A percentile compares a stretch with the other conserved stretches of the same genome.
Evolutionary conservation across 1,140 invertebrate genomes (phyloP).

Genomic region (Lepidurus packardi): DNA sequence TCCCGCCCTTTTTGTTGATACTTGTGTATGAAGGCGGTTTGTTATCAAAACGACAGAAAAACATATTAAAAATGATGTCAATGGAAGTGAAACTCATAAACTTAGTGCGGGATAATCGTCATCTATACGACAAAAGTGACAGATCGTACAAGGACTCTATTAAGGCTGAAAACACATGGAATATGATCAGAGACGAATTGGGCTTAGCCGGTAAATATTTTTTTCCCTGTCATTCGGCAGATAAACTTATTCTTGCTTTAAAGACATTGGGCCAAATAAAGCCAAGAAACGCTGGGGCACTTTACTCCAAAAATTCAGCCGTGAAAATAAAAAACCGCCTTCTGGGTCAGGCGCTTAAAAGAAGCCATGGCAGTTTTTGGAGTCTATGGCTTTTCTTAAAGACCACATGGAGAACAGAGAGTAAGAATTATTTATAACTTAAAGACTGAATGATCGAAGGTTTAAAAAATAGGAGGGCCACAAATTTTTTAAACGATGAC

Average conservation of each 20-base stretch:
- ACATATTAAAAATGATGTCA: too few relatives aligned
- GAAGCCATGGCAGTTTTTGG: not conserved
- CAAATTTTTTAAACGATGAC: not conserved
- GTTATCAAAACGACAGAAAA: not conserved
- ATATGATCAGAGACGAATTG: not conserved
- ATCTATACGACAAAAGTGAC: not conserved
- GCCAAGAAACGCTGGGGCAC: not conserved
- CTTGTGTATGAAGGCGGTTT: not conserved
- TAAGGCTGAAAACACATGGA: constrained; percentile 5
- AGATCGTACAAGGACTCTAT: not conserved
- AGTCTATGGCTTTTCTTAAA: not conserved
- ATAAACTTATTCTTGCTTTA: not conserved
- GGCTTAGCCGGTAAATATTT: constrained; percentile 1
- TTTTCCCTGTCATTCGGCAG: not conserved
- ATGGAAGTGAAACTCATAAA: too few relatives aligned
- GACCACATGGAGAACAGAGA: not conserved
- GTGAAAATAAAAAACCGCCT: not conserved
- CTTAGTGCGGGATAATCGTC: too few relatives aligned
- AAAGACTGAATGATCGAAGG: not conserved
- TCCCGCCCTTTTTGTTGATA: not conserved
- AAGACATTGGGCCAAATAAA: not conserved
- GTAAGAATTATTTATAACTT: not conserved
- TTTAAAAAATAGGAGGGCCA: not conserved
- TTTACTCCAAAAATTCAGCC: not conserved
- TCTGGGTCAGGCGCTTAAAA: not conserved